These are phyloP conservation scores for Eonycteris spelaea DNA, from an alignment of 2,113 vertebrate species.

Conservation along the genomic window DNA sequence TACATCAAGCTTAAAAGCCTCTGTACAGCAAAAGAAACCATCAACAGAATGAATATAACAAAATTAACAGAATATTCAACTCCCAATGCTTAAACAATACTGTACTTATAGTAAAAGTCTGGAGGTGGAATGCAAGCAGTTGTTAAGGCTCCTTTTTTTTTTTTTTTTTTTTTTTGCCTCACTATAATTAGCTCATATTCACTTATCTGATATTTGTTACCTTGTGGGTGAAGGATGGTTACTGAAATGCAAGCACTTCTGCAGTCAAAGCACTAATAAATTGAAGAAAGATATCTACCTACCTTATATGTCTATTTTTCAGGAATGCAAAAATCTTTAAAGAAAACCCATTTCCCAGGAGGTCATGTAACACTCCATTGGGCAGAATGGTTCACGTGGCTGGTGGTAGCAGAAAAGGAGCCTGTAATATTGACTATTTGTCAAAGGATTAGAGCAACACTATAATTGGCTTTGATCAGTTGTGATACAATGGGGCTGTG, in stretches of 20 bases:
- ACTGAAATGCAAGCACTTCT: neutral
- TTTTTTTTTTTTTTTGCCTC: neutral
- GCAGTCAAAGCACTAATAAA: neutral
- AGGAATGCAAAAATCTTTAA: neutral
- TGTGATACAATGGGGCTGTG: neutral
- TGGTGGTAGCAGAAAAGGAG: neutral
- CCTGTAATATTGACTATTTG: neutral
- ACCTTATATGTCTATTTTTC: neutral
- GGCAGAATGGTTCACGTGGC: neutral
- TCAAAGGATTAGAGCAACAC: neutral
- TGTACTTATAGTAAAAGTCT: neutral
- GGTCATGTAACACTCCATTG: fast-evolving
- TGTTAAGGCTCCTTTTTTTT: neutral
- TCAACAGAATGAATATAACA: neutral
- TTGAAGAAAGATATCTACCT: neutral
- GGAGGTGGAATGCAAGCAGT: neutral
- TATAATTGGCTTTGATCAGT: neutral
- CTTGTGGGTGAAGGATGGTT: neutral
- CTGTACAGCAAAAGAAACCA: neutral
- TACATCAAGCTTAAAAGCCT: neutral
- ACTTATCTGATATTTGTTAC: neutral
- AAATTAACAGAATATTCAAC: neutral
- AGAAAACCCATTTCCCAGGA: neutral
- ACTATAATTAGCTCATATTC: neutral
- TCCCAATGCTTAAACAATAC: neutral